Base-by-base conservation (phyloP, 2,797 vertebrate genomes). In the Melanotaenia trifasciata region DNA sequence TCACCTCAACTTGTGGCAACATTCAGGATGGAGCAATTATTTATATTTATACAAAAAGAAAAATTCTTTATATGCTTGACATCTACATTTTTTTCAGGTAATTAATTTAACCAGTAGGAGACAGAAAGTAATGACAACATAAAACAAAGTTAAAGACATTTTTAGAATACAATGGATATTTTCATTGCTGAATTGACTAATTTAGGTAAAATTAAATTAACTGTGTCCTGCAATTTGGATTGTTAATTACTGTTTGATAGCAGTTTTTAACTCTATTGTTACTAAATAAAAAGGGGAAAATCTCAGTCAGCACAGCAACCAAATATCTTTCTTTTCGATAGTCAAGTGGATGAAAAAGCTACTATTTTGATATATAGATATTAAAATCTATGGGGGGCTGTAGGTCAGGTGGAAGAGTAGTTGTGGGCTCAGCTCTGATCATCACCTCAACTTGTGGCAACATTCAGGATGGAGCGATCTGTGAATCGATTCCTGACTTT, bases 381-480 rank as follows among this genome's bases (percentile, higher is more conserved):
- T 2, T 47, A 16, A 8, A n/a, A 20, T n/a, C 18, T 2, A 43
- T 43, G 4, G 11, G 36, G 13, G 5, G 14, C 12, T 40, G 11
- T 38, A 40, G 38, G 12, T 40, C 38, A 40, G 9, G 38, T 14
- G 13, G 38, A 36, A 36, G 11, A 36, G 36, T 11, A 36, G 36
- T 11, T 11, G 36, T 36, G 43, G 47, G 60, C 64, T 87, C 58
- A 13, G 54, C 35, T 84, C 36, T 76, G 83, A 80, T 33, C 30
- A 63, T 67, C 50, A 26, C 1, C 33, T 70, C n/a, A 61, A 56
- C 53, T 72, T 79, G 36, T 64, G 63, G 47, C 60, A 38, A 54
- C 30, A n/a, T 26, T 76, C 18, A 7, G 16, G 12, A 58, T 58
- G 33, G 30, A 5, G 5, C 1, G 33, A 5, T 35, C 33, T 35